Percentiles rank a stretch among this genome's conserved stretches.
Conservation (phyloP, 92 coral and sea anemone species). For the Porites lobata region DNA sequence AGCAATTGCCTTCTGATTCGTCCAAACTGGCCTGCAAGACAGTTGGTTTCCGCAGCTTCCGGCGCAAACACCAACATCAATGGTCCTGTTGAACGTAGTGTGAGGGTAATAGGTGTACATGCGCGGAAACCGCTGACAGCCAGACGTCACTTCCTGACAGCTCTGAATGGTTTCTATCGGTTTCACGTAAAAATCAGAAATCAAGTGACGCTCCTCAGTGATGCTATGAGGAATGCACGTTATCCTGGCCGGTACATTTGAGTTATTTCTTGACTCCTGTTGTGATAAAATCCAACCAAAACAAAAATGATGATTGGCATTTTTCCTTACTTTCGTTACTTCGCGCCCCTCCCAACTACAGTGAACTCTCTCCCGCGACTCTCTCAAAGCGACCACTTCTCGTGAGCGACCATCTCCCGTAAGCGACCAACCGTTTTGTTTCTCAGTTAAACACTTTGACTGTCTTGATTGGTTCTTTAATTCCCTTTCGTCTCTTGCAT, state of each 20-base stretch:
- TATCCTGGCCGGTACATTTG: not conserved
- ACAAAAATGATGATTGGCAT: no score
- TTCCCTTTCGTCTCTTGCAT: no score
- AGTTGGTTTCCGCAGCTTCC: not conserved
- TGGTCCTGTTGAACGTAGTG: not conserved
- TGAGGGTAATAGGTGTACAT: constrained; percentile 1
- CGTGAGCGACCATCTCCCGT: no score
- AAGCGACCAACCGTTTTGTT: no score
- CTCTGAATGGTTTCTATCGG: not conserved
- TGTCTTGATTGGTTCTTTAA: no score
- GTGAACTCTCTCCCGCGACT: no score
- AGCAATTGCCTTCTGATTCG: not conserved
- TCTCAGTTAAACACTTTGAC: no score
- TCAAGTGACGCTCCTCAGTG: not conserved
- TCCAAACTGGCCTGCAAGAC: not conserved
- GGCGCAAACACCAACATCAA: constrained; percentile 23
- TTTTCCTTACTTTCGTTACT: no score
- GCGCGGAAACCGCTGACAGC: constrained; percentile 28
- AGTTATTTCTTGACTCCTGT: not conserved
- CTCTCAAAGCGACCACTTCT: no score
- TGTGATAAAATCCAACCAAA: not conserved
- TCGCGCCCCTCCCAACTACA: no score
- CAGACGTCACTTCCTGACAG: not conserved
- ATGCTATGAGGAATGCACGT: not conserved
- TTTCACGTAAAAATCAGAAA: not conserved